Evolutionary conservation across 2,888 invertebrate genomes (phyloP).

Genomic region (Phasia obesa): DNA sequence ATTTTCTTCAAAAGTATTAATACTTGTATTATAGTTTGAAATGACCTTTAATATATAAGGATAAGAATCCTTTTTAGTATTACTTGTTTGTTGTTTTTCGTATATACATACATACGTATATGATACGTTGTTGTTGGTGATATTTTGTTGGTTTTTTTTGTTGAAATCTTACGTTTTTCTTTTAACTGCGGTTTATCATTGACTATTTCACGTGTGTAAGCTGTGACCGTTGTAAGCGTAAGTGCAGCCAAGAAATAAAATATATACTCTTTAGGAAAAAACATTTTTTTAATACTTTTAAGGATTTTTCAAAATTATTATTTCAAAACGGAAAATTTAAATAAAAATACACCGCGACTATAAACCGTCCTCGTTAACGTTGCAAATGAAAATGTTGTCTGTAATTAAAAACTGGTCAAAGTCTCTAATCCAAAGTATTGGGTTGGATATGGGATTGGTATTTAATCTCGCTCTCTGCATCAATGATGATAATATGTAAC

Average conservation of each 20-base stretch:
- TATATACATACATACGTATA: no score
- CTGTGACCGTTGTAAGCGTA: conserved; percentile 56
- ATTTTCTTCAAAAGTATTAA: no score
- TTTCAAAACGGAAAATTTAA: neutral
- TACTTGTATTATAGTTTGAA: no score
- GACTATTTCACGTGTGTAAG: conserved; percentile 79
- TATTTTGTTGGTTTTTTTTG: neutral
- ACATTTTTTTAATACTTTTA: no score
- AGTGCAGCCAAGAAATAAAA: conserved; percentile 36
- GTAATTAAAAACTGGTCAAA: conserved; percentile 39
- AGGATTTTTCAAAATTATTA: no score
- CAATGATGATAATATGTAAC: conserved; percentile 45
- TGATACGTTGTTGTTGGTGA: no score
- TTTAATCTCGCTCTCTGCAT: conserved; percentile 48
- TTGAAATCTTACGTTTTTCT: conserved; percentile 82
- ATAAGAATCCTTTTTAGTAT: no score
- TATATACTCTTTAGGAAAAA: conserved; percentile 5
- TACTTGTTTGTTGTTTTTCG: no score
- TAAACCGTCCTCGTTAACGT: conserved; percentile 60
- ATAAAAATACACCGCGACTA: conserved; percentile 27
- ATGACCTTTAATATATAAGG: no score
- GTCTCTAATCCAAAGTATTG: conserved; percentile 11
- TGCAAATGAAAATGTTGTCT: conserved; percentile 59
- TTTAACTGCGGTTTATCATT: conserved; percentile 82
- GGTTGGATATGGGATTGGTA: conserved; percentile 4